Percentiles rank a stretch among this genome's conserved stretches.
Conservation (phyloP, 1,140 invertebrate species). For the Tetramorium simillimum region DNA sequence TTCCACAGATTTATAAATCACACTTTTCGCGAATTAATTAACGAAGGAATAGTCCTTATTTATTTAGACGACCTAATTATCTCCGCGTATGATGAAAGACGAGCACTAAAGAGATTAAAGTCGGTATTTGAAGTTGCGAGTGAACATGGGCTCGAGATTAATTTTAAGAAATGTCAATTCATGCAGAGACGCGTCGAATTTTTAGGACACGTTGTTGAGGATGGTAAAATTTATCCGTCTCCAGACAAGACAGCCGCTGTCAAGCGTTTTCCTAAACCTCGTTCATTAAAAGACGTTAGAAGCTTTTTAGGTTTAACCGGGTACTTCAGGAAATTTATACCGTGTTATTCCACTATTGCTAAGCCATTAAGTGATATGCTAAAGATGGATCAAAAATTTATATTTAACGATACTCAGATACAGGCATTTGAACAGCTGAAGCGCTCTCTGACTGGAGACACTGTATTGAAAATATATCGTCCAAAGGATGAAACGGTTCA, state of each 20-base stretch:
- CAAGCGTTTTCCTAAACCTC: background rate
- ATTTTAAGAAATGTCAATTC: slow-evolving; percentile 2
- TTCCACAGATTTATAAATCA: slow-evolving; percentile 23
- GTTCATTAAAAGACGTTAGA: background rate
- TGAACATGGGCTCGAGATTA: background rate
- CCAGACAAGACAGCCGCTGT: background rate
- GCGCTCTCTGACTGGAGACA: no score
- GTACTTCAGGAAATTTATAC: background rate
- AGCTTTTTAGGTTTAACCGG: slow-evolving; percentile 1
- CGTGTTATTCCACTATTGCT: background rate
- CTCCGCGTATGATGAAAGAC: background rate
- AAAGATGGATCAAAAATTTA: background rate
- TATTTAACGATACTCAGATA: background rate
- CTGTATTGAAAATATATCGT: background rate
- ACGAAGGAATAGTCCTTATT: background rate
- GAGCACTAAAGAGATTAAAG: background rate
- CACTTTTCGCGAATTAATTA: background rate
- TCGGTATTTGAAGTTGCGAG: background rate
- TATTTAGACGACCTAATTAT: slow-evolving; percentile 29
- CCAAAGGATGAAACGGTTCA: background rate
- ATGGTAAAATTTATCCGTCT: background rate
- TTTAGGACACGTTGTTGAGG: background rate
- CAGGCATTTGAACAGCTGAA: background rate
- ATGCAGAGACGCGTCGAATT: background rate
- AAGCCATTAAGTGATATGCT: background rate